Evolutionary conservation across 2,113 vertebrate species (phyloP).

Genomic region (Nannobrachium achirus): DNA sequence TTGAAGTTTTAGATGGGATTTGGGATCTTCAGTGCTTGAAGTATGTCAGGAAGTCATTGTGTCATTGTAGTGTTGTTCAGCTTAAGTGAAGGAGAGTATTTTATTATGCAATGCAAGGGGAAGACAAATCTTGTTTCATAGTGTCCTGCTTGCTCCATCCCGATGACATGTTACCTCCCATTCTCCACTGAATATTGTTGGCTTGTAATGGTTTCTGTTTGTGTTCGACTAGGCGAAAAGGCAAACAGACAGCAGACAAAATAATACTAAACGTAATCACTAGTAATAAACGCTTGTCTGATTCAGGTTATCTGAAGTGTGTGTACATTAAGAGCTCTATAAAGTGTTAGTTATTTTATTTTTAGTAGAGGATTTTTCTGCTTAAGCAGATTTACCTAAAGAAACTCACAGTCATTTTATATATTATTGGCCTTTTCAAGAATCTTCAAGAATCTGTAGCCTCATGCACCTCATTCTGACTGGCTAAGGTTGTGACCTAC

Average conservation of each 20-base stretch:
- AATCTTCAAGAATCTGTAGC: neutral
- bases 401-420: too few species aligned
- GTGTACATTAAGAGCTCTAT: too few species aligned
- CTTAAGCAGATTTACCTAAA: neutral
- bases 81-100: constrained; percentile 33
- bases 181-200: neutral
- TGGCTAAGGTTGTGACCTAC: too few species aligned
- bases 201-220: neutral
- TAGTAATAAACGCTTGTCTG: neutral
- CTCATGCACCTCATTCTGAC: neutral
- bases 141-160: constrained; percentile 18
- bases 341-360: neutral
- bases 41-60: too few species aligned
- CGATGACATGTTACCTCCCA: constrained; percentile 10
- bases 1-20: too few species aligned
- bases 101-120: constrained; percentile 26
- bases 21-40: too few species aligned
- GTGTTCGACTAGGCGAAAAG: too few species aligned
- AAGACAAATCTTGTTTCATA: neutral
- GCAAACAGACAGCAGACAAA: neutral
- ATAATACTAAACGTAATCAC: too few species aligned
- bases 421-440: neutral
- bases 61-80: constrained; percentile 3
- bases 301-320: neutral
- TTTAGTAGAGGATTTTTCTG: neutral